Conservation (phyloP, 2,113 vertebrate genomes). For the Sminthopsis crassicaudata region DNA sequence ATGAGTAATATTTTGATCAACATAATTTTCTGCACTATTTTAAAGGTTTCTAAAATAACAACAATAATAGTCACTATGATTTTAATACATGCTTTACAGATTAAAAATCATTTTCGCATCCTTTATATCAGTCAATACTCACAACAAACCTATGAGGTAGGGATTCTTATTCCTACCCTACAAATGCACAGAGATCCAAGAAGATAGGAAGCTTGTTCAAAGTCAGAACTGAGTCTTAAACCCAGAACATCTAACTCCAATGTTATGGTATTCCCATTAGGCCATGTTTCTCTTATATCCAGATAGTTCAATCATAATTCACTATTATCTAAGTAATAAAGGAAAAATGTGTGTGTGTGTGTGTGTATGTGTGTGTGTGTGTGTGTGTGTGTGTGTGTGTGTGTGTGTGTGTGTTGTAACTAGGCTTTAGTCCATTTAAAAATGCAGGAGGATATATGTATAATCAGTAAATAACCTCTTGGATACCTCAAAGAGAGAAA, state of each 20-base stretch:
- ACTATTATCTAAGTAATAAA: neutral
- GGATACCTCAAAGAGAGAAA: neutral
- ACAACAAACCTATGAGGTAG: neutral
- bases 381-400: too few species aligned
- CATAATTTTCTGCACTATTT: neutral
- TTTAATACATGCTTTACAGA: neutral
- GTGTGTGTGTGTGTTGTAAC: too few species aligned
- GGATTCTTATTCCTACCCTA: neutral
- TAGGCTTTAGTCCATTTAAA: too few species aligned
- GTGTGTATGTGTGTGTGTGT: too few species aligned
- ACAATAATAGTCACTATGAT: neutral
- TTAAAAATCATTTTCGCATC: neutral
- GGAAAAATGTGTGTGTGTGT: too few species aligned
- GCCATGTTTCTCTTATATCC: neutral
- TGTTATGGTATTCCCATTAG: neutral
- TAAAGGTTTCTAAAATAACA: neutral
- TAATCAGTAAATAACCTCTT: neutral
- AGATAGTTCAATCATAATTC: neutral
- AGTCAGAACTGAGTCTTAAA: neutral
- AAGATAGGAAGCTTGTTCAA: neutral
- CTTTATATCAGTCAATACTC: neutral
- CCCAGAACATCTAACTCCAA: neutral
- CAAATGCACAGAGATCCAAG: neutral
- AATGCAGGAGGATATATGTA: too few species aligned
- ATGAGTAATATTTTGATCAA: neutral